A percentile compares a stretch with the other conserved stretches of the same genome.
These are phyloP conservation scores for Axis porcinus DNA, from an alignment of 2,113 vertebrate species.

Conservation along the genomic window DNA sequence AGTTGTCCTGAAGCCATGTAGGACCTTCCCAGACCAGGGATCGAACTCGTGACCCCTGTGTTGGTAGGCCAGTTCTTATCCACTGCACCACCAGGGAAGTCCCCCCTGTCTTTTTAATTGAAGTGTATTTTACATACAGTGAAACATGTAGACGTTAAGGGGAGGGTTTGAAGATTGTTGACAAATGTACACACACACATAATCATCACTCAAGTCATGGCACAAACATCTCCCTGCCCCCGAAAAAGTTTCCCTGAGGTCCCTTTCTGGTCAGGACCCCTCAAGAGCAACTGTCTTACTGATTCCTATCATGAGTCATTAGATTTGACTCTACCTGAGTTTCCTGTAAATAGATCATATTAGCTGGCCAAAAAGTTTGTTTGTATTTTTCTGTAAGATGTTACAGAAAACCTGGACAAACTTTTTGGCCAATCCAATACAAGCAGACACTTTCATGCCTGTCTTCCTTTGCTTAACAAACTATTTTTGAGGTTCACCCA, in stretches of 20 bases:
- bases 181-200: background rate
- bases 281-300: background rate
- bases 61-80: background rate
- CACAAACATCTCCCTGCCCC: background rate
- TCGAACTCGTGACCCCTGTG: background rate
- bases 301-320: background rate
- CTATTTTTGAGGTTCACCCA: background rate
- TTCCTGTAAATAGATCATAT: background rate
- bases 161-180: background rate
- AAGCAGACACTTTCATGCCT: background rate
- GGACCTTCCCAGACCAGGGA: background rate
- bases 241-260: background rate
- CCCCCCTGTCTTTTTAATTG: background rate
- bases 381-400: background rate
- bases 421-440: background rate
- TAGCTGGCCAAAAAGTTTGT: background rate
- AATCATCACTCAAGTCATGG: background rate
- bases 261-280: background rate
- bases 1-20: background rate
- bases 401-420: background rate
- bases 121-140: background rate
- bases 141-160: background rate
- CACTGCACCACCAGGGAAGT: background rate
- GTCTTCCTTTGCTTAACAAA: background rate
- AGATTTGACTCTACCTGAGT: background rate